Percentiles rank a stretch among this genome's conserved stretches.
These are phyloP conservation scores for Barbus barbus DNA, from an alignment of 2,113 vertebrate species.

Conservation along the genomic window DNA sequence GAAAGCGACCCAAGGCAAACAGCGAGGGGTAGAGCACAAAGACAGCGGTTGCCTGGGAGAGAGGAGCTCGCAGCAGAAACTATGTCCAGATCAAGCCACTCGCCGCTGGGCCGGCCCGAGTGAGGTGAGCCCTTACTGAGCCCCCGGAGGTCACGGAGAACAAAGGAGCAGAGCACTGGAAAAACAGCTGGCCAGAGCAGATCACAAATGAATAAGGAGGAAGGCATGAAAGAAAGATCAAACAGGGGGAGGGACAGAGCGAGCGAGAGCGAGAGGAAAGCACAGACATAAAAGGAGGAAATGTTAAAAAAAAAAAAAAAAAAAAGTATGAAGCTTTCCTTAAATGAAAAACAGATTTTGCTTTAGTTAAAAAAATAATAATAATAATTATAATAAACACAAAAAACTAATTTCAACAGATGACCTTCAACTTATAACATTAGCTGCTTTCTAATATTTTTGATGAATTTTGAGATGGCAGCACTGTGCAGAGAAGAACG, in stretches of 20 bases:
- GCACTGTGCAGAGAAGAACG: too few relatives aligned
- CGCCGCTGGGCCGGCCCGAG: slow-evolving; percentile 75
- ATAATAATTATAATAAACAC: too few relatives aligned
- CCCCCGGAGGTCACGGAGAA: slow-evolving; percentile 60
- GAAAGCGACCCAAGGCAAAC: slow-evolving; percentile 75
- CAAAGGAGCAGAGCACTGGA: slow-evolving; percentile 26
- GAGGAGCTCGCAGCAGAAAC: slow-evolving; percentile 77
- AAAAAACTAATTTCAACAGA: background rate
- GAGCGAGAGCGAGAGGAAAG: slow-evolving; percentile 52
- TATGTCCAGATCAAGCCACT: slow-evolving; percentile 87
- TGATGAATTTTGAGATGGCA: background rate
- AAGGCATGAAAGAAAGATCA: slow-evolving; percentile 65
- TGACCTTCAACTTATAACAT: background rate
- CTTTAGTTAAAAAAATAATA: too few relatives aligned
- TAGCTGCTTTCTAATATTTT: background rate
- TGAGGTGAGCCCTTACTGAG: slow-evolving; percentile 66
- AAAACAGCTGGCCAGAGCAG: slow-evolving; percentile 17
- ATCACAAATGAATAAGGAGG: slow-evolving; percentile 34
- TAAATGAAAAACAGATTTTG: too few relatives aligned
- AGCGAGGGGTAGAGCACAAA: slow-evolving; percentile 87
- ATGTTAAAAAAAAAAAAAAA: slow-evolving; percentile 39
- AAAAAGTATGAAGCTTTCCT: background rate
- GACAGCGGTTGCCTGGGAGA: slow-evolving; percentile 87
- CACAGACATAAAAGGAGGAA: slow-evolving; percentile 45
- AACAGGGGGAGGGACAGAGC: slow-evolving; percentile 56